Evolutionary conservation across 2,888 invertebrate species (phyloP).

Genomic region (Anoplius nigerrimus): DNA sequence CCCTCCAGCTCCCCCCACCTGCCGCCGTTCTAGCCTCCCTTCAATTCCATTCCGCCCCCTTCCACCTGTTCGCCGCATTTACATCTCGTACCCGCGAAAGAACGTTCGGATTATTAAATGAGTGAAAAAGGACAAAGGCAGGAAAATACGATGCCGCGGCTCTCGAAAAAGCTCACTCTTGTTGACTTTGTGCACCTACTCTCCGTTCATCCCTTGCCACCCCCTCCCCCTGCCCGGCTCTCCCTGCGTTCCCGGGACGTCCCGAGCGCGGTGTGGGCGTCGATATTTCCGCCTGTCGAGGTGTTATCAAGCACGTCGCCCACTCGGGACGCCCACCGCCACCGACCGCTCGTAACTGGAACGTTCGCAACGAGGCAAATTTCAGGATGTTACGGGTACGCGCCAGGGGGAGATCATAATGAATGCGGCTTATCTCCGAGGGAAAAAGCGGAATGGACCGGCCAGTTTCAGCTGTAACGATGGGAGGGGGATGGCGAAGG

Average conservation of each 20-base stretch:
- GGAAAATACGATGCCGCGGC: background rate
- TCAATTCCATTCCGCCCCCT: background rate
- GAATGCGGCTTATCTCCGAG: no score
- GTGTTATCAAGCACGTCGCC: background rate
- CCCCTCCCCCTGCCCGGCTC: background rate
- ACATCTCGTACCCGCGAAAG: background rate
- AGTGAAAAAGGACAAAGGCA: background rate
- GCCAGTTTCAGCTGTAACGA: no score
- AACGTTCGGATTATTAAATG: background rate
- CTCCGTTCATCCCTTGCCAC: no score
- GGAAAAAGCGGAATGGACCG: no score
- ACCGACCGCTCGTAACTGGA: background rate
- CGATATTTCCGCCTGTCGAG: slow-evolving; percentile 3
- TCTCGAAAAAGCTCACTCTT: no score
- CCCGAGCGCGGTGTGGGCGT: slow-evolving; percentile 3
- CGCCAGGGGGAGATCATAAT: background rate
- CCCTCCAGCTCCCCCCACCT: no score
- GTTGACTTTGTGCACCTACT: no score
- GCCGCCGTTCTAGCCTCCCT: no score
- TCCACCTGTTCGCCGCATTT: background rate
- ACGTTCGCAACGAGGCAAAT: background rate
- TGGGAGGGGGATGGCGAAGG: no score
- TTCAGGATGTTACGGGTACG: background rate
- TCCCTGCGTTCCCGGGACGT: background rate
- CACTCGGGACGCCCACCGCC: background rate